Evolutionary conservation across 2,113 vertebrate species (phyloP).

Genomic region (Apus apus): DNA sequence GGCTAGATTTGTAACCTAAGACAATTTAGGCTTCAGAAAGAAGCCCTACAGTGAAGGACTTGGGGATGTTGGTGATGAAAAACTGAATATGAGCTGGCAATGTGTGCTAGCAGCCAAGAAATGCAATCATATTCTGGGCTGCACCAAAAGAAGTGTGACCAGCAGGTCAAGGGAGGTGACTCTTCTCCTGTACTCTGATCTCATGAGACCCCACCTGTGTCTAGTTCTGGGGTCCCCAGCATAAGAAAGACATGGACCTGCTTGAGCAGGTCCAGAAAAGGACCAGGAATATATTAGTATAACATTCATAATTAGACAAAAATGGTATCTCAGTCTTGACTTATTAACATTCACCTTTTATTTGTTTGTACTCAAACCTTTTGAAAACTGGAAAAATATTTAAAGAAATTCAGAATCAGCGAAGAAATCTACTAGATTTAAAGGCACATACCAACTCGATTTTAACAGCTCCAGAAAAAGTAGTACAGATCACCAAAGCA

Average conservation of each 20-base stretch:
- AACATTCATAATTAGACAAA: background rate
- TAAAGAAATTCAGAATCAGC: background rate
- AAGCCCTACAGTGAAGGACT: background rate
- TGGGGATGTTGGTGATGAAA: background rate
- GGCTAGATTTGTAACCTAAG: background rate
- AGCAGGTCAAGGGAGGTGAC: background rate
- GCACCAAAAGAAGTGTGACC: accelerated
- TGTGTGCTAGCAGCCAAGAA: background rate
- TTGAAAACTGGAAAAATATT: background rate
- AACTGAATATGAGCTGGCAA: background rate
- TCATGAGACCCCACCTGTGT: background rate
- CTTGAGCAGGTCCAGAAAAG: too few relatives aligned
- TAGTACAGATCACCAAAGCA: background rate
- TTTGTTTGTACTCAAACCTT: background rate
- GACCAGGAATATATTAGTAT: background rate
- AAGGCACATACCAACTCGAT: background rate
- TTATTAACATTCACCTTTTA: background rate
- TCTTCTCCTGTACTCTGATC: background rate
- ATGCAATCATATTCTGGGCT: background rate
- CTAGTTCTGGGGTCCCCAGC: background rate
- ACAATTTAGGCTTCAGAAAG: background rate
- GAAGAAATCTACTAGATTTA: background rate
- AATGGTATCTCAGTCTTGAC: background rate
- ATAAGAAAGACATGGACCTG: background rate
- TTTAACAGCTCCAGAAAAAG: background rate